These are phyloP conservation scores for Rallus limicola DNA, from an alignment of 2,113 vertebrate species.

Conservation along the genomic window DNA sequence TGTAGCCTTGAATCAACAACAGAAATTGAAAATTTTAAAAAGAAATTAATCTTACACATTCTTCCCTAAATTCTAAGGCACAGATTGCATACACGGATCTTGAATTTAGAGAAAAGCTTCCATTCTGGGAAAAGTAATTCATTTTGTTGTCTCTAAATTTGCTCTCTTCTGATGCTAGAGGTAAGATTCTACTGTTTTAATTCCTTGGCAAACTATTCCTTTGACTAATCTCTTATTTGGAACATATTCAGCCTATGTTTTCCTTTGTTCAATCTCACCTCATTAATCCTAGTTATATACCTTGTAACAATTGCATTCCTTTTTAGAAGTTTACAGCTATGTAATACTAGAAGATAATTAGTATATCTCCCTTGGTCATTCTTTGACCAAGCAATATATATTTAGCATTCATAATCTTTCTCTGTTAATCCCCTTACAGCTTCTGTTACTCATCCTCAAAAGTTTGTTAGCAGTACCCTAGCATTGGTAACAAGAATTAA, in stretches of 20 bases:
- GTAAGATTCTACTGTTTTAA: background rate
- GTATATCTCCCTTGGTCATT: background rate
- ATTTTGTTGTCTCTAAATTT: background rate
- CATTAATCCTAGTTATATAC: constrained; percentile 7
- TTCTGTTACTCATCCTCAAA: constrained; percentile 8
- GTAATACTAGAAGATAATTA: constrained; percentile 21
- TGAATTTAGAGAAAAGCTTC: background rate
- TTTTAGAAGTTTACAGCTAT: constrained; percentile 3
- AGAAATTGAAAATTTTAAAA: background rate
- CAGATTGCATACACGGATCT: background rate
- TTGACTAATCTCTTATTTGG: constrained; percentile 6
- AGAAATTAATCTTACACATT: background rate
- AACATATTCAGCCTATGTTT: background rate
- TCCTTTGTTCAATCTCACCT: constrained; percentile 30
- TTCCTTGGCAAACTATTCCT: background rate
- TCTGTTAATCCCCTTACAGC: background rate
- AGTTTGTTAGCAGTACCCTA: background rate
- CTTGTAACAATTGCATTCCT: background rate
- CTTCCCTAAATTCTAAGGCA: background rate
- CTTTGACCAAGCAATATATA: background rate
- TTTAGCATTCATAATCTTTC: constrained; percentile 21
- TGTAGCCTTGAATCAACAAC: background rate
- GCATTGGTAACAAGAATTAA: background rate
- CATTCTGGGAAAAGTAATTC: background rate
- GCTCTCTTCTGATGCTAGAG: background rate